Evolutionary conservation across 2,113 vertebrate species (phyloP), one percentile per base, ranked within the genome.

Genomic region (Corapipo altera): DNA sequence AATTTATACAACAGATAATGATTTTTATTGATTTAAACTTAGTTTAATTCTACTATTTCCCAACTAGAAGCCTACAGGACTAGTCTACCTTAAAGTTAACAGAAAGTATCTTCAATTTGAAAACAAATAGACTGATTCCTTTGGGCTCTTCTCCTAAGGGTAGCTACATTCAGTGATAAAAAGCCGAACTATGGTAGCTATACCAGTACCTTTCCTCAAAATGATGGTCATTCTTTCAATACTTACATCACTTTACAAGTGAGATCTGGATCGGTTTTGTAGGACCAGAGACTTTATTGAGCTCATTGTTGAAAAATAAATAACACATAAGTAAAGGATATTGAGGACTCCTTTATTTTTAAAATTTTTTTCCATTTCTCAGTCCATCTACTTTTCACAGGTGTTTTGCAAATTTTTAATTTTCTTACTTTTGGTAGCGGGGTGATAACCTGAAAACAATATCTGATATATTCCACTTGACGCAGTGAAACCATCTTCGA

Each of bases 11-110:
- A 22, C 5, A 81, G 23, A 13, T 39, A 32, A 20, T 79, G 30
- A 46, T 62, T 90, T 91, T 93, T 54, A 75, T 44, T 85, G 7
- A 30, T 72, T 76, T 82, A 94, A 61, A 69, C 12, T 93, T 49
- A 71, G 17, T 79, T 95, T 76, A 54, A 30, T 64, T 1, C 21
- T 28, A 2, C 62, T 57, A 12, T 23, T 88, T 85, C 12, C 22
- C 37, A 78, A 4, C 20, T 67, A 48, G 15, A 37, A 61, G 13
- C 4, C 12, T 23, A 3, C 71, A 83, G 37, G 78, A 86, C 46
- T 69, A 75, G 46, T 67, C 80, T 41, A 90, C 20, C 33, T 74
- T 88, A 61, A 54, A 92, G 51, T 21, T n/a, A 88, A 83, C 48
- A 52, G 33, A 35, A 95, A 85, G 44, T 46, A 32, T 19, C 16